Evolutionary conservation across 2,113 vertebrate genomes (phyloP).

Genomic region (Rhinolophus sinicus): DNA sequence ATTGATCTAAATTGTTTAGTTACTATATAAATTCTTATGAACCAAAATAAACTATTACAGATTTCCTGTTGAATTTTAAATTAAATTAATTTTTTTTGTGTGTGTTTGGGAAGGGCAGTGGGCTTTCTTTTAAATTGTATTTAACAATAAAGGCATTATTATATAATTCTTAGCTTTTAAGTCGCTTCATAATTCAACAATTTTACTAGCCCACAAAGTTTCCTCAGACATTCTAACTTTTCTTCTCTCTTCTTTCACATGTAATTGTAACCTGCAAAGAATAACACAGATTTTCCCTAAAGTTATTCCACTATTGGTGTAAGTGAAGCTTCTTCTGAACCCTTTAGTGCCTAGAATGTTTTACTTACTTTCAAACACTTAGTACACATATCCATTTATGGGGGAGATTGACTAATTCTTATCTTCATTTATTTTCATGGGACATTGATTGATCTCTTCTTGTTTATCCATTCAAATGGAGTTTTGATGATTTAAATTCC

Average conservation of each 20-base stretch:
- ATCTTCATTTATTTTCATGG: not conserved
- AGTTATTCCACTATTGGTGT: not conserved
- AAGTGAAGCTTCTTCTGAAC: not conserved
- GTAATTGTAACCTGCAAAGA: not conserved
- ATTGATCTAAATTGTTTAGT: not conserved
- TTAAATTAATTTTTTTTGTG: not conserved
- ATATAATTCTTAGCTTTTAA: not conserved
- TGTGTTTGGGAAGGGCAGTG: not conserved
- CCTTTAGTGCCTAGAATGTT: not conserved
- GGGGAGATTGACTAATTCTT: not conserved
- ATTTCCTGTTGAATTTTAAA: not conserved
- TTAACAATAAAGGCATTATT: not conserved
- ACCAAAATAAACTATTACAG: not conserved
- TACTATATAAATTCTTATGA: not conserved
- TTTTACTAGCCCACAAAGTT: not conserved
- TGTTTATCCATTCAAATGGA: not conserved
- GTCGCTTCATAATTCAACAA: not conserved
- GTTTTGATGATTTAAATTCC: not conserved
- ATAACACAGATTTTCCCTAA: not conserved
- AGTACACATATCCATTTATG: not conserved
- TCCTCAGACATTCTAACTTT: not conserved
- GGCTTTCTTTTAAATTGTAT: not conserved
- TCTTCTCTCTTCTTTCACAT: not conserved
- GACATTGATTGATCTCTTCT: not conserved
- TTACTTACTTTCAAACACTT: not conserved